These are phyloP conservation scores for Otolemur garnettii DNA, from an alignment of 2,113 vertebrate species.

Conservation along the genomic window DNA sequence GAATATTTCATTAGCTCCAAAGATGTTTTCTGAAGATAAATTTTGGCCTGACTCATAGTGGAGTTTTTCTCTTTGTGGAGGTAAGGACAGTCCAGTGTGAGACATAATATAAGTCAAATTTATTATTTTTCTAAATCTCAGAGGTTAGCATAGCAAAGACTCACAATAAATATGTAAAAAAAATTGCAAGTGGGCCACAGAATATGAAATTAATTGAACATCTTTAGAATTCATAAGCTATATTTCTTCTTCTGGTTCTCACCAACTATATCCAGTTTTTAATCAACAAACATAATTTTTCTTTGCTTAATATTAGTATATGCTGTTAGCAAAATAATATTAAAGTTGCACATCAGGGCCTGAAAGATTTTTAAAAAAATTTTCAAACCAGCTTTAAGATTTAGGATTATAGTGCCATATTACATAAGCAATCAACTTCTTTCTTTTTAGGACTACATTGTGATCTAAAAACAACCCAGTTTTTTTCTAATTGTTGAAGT, in stretches of 20 bases:
- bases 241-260: background rate
- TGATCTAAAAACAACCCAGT: background rate
- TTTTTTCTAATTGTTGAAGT: background rate
- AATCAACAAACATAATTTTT: background rate
- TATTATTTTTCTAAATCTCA: slow-evolving; percentile 39
- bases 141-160: background rate
- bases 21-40: background rate
- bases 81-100: background rate
- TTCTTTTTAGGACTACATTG: background rate
- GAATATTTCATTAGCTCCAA: slow-evolving; percentile 2
- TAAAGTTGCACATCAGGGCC: background rate
- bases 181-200: background rate
- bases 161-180: background rate
- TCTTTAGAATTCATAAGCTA: background rate
- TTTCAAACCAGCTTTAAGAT: background rate
- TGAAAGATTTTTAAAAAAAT: background rate
- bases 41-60: background rate
- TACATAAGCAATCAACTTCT: background rate
- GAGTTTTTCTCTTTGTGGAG: background rate
- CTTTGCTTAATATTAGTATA: background rate
- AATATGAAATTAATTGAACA: slow-evolving; percentile 40
- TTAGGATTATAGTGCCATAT: background rate
- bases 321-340: background rate
- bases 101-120: background rate
- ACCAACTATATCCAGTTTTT: background rate